Base-by-base conservation (phyloP, 2,888 invertebrate genomes). In the Coecobrya sp. region DNA sequence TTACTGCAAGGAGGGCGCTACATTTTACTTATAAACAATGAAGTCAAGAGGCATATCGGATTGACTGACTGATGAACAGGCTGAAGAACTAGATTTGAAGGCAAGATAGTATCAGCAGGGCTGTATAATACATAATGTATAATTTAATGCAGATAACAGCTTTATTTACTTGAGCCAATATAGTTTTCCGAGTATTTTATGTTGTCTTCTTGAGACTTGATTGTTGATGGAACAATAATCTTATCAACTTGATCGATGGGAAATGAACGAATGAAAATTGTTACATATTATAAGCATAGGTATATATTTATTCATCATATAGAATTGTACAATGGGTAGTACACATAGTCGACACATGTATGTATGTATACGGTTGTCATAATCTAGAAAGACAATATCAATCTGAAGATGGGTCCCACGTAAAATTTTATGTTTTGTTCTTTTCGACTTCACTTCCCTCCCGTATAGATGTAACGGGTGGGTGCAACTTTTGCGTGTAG, bases 1-100 rank as follows among this genome's bases (percentile, higher is more conserved):
- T 73, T 42, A 73, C 42, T 19, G 70, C 70, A 42, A 73, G 8
- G 42, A 73, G 70, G 70, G 70, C 42, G 70, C 11, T 73, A 42
- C 70, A 42, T 5, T 42, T 42, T 73, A 73, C 36, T 10, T 73
- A 42, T 42, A 79, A 79, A 79, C 79, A 88, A 79, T 76, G 45
- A 76, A 62, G 16, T 55, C 81, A 88, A 22, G 25, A 73, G 55
- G 36, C 73, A 62, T 42, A 84, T 76, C 87, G 16, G 79, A 88
- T 49, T 81, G 49, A 81, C 88, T 45, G 81, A 65, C 45, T 88
- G 88, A 65, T 65, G 88, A 88, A 27, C 52, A 81, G 79, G 62
- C 88, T 70, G 79, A 65, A 86, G 86, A 88, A 88, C 65, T 81
- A 88, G 88, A 88, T 88, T 88, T 81, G 79, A 87, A 59, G 42